Conservation (phyloP, 2,888 invertebrate genomes). For the Myopa testacea region DNA sequence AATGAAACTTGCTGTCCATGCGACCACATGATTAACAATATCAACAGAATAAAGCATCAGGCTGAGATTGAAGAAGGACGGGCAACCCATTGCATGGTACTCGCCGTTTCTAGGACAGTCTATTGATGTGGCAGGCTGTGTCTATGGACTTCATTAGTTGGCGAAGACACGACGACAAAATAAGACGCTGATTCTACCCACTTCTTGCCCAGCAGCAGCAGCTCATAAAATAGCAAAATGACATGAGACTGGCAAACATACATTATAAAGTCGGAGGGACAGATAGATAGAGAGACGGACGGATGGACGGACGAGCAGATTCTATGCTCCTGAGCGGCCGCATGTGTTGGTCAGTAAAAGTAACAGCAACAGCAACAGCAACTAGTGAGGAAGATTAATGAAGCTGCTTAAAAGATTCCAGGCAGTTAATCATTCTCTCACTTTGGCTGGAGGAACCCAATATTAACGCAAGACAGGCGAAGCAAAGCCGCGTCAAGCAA, state of each 20-base stretch:
- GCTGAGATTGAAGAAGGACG: neutral
- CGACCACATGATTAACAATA: neutral
- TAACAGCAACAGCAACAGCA: conserved; percentile 15
- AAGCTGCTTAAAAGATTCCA: conserved; percentile 65
- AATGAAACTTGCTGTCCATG: neutral
- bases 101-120: neutral
- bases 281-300: neutral
- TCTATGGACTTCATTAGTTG: neutral
- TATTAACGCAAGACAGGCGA: neutral
- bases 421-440: conserved; percentile 63
- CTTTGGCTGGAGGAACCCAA: conserved; percentile 32
- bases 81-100: neutral
- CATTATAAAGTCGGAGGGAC: neutral
- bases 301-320: neutral
- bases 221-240: conserved; percentile 42
- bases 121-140: neutral
- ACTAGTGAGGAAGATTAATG: conserved; percentile 60
- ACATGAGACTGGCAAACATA: conserved; percentile 20
- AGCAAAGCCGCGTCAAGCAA: conserved; percentile 5
- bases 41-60: neutral
- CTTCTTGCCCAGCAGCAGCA: conserved; percentile 31
- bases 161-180: neutral
- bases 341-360: neutral
- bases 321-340: neutral
- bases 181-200: neutral